Base-by-base conservation (phyloP, 1,140 invertebrate species). In the Hylaeus volcanicus region DNA sequence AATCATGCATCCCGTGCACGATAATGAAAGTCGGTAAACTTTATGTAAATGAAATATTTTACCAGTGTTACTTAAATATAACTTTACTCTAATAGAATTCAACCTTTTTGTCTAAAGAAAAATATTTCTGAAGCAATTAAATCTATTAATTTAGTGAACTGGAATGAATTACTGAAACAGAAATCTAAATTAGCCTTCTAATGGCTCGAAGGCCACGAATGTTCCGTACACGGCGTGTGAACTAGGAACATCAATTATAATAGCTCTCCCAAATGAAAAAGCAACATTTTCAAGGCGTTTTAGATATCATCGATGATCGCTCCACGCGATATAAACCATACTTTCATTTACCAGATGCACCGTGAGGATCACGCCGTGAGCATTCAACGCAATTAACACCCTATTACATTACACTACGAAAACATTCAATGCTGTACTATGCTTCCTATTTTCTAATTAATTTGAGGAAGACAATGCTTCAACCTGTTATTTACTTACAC, bases 201-300 rank as follows among this genome's bases (percentile, higher is more conserved):
- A 39, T 15, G 64, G 56, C 80, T 63, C 60, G 58, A 69, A 68
- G 51, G 14, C 55, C 51, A 58, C 74, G 11, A 55, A 58, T 72
- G 66, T 66, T 85, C 56, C 60, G n/a, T 48, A 58, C 48, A n/a
- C 64, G 39, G 37, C n/a, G 77, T 72, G 69, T 61, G 68, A 79
- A 60, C 45, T 72, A 84, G 65, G 56, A 75, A 60, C 64, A 78
- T 82, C 79, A 78, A 82, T 85, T 77, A 74, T 61, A 43, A 51
- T 15, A 63, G 60, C 79, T 86, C 83, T 86, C 79, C 71, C 84
- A 45, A 86, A 86, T 86, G 79, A 86, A 85, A 64, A 86, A 82
- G 79, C 84, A 68, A 55, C 63, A 45, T 77, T 85, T 84, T 85
- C 73, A 70, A 79, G 60, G 60, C 65, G 69, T 51, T 63, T 72